Evolutionary conservation across 2,113 vertebrate species (phyloP).

Genomic region (Sylvia atricapilla): DNA sequence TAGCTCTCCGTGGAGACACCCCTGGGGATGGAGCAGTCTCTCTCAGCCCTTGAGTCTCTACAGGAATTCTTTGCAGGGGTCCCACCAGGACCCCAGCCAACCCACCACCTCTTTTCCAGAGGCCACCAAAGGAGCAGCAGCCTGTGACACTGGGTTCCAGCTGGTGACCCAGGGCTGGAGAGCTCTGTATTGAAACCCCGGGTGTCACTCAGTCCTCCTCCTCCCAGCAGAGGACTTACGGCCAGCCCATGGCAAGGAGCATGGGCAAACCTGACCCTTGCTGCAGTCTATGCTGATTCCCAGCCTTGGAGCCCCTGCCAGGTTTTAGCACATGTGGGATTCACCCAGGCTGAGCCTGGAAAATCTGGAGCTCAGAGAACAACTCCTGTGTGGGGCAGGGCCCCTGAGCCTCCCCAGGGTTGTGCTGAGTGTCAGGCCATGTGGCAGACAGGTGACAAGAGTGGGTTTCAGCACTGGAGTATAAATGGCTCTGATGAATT

Average conservation of each 20-base stretch:
- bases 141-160: neutral
- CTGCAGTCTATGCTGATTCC: neutral
- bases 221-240: neutral
- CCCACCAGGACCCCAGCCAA: neutral
- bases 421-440: conserved; percentile 12
- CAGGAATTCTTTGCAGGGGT: neutral
- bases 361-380: neutral
- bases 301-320: neutral
- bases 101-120: neutral
- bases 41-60: neutral
- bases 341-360: neutral
- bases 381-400: neutral
- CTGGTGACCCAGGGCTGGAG: neutral
- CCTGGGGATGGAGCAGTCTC: neutral
- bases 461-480: neutral
- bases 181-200: neutral
- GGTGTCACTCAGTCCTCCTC: neutral
- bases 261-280: neutral
- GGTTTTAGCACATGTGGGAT: neutral
- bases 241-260: neutral
- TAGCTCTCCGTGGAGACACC: neutral
- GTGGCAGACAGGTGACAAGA: conserved; percentile 46
- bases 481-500: conserved; percentile 14
- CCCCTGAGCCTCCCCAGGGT: neutral
- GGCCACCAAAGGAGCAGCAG: neutral